Conservation (phyloP, 1,140 invertebrate genomes). For the Rhynchophorus ferrugineus region DNA sequence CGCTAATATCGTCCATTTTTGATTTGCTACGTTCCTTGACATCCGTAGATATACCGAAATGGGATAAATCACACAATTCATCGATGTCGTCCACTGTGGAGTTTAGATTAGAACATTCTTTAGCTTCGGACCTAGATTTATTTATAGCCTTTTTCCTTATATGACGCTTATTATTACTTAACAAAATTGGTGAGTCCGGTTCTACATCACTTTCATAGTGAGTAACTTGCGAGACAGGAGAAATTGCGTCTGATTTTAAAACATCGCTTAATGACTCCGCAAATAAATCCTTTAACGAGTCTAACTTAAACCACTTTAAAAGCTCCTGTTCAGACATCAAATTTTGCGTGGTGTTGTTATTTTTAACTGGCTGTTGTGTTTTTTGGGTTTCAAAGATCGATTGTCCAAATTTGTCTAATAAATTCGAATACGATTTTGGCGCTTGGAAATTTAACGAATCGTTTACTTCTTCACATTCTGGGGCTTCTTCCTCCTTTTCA, state of each 20-base stretch:
- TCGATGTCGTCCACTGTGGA: constrained; percentile 4
- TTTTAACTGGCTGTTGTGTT: too few species aligned
- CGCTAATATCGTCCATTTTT: neutral
- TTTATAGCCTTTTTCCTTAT: neutral
- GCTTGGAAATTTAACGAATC: constrained; percentile 26
- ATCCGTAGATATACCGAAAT: constrained; percentile 19
- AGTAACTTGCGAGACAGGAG: too few species aligned
- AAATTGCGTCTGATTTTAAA: too few species aligned
- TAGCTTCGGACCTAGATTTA: neutral
- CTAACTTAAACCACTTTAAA: constrained; percentile 4
- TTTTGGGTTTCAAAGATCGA: constrained; percentile 6
- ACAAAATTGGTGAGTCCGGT: too few species aligned
- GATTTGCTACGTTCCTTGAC: neutral
- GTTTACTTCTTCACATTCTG: constrained; percentile 5
- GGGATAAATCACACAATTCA: constrained; percentile 30
- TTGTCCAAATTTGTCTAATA: constrained; percentile 19
- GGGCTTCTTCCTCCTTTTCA: too few species aligned
- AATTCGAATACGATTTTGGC: constrained; percentile 22
- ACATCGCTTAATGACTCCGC: too few species aligned
- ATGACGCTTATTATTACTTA: neutral
- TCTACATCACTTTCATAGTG: too few species aligned
- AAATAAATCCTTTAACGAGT: constrained; percentile 9
- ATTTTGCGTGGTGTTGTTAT: neutral
- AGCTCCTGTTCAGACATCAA: neutral
- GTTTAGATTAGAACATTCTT: constrained; percentile 1